Evolutionary conservation across 2,113 vertebrate genomes (phyloP), one percentile per base, ranked within the genome.

Genomic region (Leptocoma aspasia): DNA sequence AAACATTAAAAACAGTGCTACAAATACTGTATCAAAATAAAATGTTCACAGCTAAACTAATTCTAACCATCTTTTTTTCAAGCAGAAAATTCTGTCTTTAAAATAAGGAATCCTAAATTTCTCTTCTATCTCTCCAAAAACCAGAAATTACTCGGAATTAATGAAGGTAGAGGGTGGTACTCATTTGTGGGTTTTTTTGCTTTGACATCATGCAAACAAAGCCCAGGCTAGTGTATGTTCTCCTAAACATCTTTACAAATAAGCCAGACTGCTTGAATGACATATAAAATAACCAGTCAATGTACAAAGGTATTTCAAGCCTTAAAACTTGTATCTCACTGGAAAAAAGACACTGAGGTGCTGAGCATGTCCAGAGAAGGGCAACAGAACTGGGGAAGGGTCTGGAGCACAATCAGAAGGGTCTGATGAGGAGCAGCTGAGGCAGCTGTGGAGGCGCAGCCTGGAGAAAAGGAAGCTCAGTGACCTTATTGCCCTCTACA

Each of bases 401-500:
- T 50, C 28, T 54, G 4, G 15, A 52, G 23, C 1, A n/a, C 9
- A 60, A 5, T 39, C 39, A 39, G 39, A 39, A 39, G 39, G 39
- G 5, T 37, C 6, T 65, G 6, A 20, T 24, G 18, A 41, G 15
- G 5, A 56, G 9, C 0, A 2, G 20, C 14, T 80, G 57, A 35
- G 14, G 19, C 4, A 92, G 4, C 10, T 59, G 4, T 2, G 4
- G 1, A 7, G 18, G 6, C 14, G 56, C n/a, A 70, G 33, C 1
- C 12, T 73, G 35, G 22, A 60, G 35, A 60, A 78, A 2, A 52
- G 4, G 6, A 65, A 4, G 11, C 6, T 73, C 2, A 12, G 6
- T 3, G 41, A 42, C 19, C 2, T 72, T 15, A 20, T 11, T 0
- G 0, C 3, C 22, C 13, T 52, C 20, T 37, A 23, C 8, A 69